Percentiles rank a stretch among this genome's conserved stretches.
Conservation (phyloP, 2,888 invertebrate species). For the Entomobrya multifasciata region DNA sequence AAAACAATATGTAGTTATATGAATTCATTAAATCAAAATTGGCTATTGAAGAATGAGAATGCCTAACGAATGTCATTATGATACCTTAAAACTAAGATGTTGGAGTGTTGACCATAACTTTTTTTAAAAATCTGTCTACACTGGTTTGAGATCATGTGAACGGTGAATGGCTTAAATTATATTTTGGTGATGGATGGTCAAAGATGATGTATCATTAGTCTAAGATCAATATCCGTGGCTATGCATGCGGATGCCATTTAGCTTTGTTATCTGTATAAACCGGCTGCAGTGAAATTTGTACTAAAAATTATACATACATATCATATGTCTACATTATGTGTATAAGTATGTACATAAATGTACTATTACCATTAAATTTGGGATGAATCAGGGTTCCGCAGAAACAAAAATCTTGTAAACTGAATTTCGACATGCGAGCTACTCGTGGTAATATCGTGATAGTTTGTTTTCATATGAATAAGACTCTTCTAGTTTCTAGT, state of each 20-base stretch:
- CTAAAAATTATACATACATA: neutral
- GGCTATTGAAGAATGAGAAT: no score
- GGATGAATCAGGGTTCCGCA: neutral
- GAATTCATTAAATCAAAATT: no score
- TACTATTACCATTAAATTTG: neutral
- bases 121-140: no score
- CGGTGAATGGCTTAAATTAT: constrained; percentile 12
- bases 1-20: no score
- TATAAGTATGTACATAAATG: no score
- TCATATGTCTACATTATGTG: no score
- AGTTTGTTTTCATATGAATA: constrained; percentile 4
- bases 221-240: neutral
- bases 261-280: neutral
- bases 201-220: neutral
- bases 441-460: constrained; percentile 46
- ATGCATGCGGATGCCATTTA: neutral
- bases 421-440: constrained; percentile 30
- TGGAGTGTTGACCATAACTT: no score
- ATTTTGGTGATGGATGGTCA: neutral
- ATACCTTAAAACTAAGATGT: no score
- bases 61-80: no score
- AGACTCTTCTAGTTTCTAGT: no score
- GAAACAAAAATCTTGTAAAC: neutral
- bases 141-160: constrained; percentile 24
- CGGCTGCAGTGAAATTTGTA: neutral